Percentiles rank a stretch among this genome's conserved stretches.
Evolutionary conservation across 1,140 invertebrate species (phyloP).

Genomic region (Atopsyche davidsoni): DNA sequence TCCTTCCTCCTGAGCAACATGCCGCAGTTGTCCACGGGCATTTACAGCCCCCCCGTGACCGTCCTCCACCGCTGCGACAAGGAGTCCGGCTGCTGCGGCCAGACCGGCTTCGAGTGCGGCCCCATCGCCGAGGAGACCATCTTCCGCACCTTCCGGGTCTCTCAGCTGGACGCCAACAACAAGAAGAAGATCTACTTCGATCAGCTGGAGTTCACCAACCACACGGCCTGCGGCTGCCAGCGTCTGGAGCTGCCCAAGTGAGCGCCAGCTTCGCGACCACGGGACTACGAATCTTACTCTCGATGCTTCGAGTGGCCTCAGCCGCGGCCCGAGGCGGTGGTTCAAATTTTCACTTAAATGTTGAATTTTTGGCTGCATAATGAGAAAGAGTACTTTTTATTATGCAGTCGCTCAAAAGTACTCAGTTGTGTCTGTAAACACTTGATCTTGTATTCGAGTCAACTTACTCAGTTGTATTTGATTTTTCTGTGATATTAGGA

Average conservation of each 20-base stretch:
- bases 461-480: no score
- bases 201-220: constrained; percentile 8
- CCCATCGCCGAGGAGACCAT: constrained; percentile 22
- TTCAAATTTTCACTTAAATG: no score
- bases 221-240: constrained; percentile 15
- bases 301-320: no score
- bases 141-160: neutral
- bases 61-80: constrained; percentile 38
- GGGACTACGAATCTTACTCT: no score
- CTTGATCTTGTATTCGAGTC: no score
- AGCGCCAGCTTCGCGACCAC: no score
- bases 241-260: constrained; percentile 9
- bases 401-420: no score
- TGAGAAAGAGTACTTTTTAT: no score
- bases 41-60: constrained; percentile 35
- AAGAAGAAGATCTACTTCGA: constrained; percentile 1
- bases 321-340: no score
- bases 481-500: no score
- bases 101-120: constrained; percentile 34
- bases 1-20: constrained; percentile 7
- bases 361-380: no score
- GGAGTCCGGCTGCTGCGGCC: constrained; percentile 38
- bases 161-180: constrained; percentile 1
- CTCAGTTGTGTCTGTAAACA: no score
- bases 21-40: constrained; percentile 2